Conservation (phyloP, 2,888 invertebrate species). For the Parnassius mnemosyne region DNA sequence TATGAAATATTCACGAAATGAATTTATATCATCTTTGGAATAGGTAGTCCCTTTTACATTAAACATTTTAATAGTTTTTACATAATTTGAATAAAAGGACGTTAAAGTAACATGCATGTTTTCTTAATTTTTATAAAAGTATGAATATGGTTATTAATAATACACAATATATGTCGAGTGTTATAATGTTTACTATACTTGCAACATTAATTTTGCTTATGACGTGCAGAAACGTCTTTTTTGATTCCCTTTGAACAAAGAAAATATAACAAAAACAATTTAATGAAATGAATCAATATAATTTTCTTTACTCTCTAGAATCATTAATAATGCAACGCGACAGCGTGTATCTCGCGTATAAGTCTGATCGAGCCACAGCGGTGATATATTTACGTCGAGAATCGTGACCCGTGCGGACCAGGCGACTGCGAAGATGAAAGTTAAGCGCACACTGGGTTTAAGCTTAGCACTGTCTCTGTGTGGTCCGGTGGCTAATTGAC, state of each 20-base stretch:
- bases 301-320: slow-evolving; percentile 4
- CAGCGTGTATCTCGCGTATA: slow-evolving; percentile 20
- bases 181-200: too few relatives aligned
- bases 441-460: slow-evolving; percentile 40
- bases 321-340: slow-evolving; percentile 23
- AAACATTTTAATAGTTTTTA: too few relatives aligned
- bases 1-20: too few relatives aligned
- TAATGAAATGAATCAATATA: slow-evolving; percentile 8
- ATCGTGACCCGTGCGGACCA: slow-evolving; percentile 58
- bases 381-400: slow-evolving; percentile 30
- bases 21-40: too few relatives aligned
- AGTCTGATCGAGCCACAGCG: slow-evolving; percentile 15
- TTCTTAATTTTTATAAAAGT: too few relatives aligned
- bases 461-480: slow-evolving; percentile 49
- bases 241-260: not conserved
- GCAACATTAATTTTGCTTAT: too few relatives aligned
- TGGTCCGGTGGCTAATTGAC: slow-evolving; percentile 51
- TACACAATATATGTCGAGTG: too few relatives aligned
- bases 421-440: slow-evolving; percentile 54
- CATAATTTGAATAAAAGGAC: too few relatives aligned
- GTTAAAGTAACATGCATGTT: too few relatives aligned
- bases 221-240: too few relatives aligned
- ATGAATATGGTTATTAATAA: too few relatives aligned
- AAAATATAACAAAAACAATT: slow-evolving; percentile 4
- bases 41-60: too few relatives aligned